phyloP scores from a whole-genome alignment of 2,888 invertebrate genomes.

The Tetranychus truncatus region DNA sequence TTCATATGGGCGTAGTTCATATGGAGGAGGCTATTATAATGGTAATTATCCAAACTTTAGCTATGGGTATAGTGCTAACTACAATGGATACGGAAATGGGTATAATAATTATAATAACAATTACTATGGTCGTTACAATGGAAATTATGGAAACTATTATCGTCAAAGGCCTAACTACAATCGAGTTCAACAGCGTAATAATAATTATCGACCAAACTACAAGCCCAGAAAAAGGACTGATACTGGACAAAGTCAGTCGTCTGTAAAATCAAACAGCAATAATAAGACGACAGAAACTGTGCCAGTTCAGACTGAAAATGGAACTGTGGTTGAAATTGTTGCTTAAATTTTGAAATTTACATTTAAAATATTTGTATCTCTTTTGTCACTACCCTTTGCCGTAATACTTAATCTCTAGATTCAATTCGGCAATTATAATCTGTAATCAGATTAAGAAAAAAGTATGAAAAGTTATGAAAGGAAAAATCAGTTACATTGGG shows the following conservation, averaged over 20 bases:
- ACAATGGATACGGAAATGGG: background rate
- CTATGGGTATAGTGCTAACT: background rate
- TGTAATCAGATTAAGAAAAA: background rate
- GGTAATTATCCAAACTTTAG: background rate
- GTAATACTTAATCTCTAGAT: background rate
- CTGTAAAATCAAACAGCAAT: conserved; percentile 2
- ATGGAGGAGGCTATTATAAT: background rate
- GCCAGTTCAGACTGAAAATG: background rate
- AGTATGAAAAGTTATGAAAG: background rate
- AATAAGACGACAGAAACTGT: background rate
- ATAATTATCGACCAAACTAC: background rate
- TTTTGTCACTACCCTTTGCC: background rate
- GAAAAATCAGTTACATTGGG: background rate
- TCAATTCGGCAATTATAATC: background rate
- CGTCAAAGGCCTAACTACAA: conserved; percentile 6
- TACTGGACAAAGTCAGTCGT: background rate
- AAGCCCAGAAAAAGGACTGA: background rate
- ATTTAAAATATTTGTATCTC: background rate
- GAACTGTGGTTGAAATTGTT: background rate
- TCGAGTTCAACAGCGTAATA: background rate
- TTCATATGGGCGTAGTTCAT: background rate
- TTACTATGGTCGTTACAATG: conserved; percentile 4
- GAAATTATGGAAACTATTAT: background rate
- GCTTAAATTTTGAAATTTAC: background rate
- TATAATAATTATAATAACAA: background rate